phyloP scores from a whole-genome alignment of 2,113 vertebrate genomes.

The Anoura caudifer region DNA sequence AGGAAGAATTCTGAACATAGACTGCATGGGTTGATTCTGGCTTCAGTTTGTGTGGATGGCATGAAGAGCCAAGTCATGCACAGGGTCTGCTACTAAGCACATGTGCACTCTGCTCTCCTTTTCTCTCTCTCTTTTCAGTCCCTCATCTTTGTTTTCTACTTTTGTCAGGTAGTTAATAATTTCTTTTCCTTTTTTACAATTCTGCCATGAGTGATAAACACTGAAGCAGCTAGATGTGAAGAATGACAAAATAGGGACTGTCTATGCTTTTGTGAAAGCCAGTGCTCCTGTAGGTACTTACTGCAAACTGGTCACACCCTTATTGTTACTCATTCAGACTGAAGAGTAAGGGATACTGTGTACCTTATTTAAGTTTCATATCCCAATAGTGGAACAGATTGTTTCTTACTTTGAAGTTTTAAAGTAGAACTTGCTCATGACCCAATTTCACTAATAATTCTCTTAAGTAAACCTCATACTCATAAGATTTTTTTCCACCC shows the following conservation, averaged over 20 bases:
- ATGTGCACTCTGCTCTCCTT: slow-evolving; percentile 28
- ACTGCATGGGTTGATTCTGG: slow-evolving; percentile 68
- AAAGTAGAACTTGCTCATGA: slow-evolving; percentile 81
- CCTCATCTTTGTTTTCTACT: background rate
- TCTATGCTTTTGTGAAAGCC: slow-evolving; percentile 11
- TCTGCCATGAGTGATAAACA: slow-evolving; percentile 65
- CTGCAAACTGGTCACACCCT: background rate
- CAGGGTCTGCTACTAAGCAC: slow-evolving; percentile 54
- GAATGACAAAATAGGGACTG: slow-evolving; percentile 22
- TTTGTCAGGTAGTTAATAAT: slow-evolving; percentile 69
- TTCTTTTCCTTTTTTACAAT: slow-evolving; percentile 13
- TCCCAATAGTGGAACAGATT: slow-evolving; percentile 67
- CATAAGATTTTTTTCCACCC: slow-evolving; percentile 74
- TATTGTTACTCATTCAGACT: slow-evolving; percentile 17
- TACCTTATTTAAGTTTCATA: slow-evolving; percentile 68
- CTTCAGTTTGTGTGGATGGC: slow-evolving; percentile 63
- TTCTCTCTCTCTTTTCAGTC: background rate
- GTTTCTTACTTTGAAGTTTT: slow-evolving; percentile 79
- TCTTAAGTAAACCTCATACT: slow-evolving; percentile 84
- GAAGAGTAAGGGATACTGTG: slow-evolving; percentile 57
- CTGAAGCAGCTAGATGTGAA: slow-evolving; percentile 44
- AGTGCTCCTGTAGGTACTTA: background rate
- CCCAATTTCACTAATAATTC: slow-evolving; percentile 86
- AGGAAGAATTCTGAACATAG: slow-evolving; percentile 56
- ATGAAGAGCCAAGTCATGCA: slow-evolving; percentile 55